Base-by-base conservation (phyloP, 2,113 vertebrate genomes). In the Alectura lathami region DNA sequence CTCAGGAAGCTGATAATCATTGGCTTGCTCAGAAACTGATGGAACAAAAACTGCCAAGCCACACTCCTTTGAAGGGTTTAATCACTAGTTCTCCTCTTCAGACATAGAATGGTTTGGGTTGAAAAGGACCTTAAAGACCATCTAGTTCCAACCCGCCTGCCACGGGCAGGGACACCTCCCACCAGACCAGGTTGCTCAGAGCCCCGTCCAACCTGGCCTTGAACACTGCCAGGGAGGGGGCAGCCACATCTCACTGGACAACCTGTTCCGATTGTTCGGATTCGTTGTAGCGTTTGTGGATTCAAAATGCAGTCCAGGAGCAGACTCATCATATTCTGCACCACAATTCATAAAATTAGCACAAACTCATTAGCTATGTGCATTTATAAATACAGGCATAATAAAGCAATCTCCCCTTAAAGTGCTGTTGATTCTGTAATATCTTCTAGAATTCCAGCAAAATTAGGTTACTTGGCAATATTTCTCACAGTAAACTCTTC, bases 21-120 rank as follows among this genome's bases (percentile, higher is more conserved):
- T 85, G 73, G 30, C 82, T 89, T 89, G 84, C 84, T 91, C 81
- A 83, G 70, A 59, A 77, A 67, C 45, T 50, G 63, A 66, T 32
- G 47, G 82, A 92, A 92, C 66, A 92, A 92, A 88, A 84, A 74
- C 62, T 82, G 30, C 59, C 92, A 87, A 91, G 84, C 23, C 78
- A 67, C 77, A 76, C 69, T 86, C 26, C 66, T 84, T 78, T 64
- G 27, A 95, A 89, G 78, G 50, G 43, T 89, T 96, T 95, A 94
- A 96, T 95, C 84, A 91, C 82, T 69, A 79, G 62, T 75, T 93
- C 73, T 94, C 43, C 43, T 81, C 83, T 89, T 85, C 66, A 84
- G 89, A 68, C 66, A 92, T 0, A n/a, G n/a, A n/a, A n/a, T n/a
- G n/a, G n/a, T n/a, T n/a, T n/a, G n/a, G n/a, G n/a, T n/a, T n/a